A percentile compares a stretch with the other conserved stretches of the same genome.
Conservation (phyloP, 2,113 vertebrate species). For the Hystrix cristata region DNA sequence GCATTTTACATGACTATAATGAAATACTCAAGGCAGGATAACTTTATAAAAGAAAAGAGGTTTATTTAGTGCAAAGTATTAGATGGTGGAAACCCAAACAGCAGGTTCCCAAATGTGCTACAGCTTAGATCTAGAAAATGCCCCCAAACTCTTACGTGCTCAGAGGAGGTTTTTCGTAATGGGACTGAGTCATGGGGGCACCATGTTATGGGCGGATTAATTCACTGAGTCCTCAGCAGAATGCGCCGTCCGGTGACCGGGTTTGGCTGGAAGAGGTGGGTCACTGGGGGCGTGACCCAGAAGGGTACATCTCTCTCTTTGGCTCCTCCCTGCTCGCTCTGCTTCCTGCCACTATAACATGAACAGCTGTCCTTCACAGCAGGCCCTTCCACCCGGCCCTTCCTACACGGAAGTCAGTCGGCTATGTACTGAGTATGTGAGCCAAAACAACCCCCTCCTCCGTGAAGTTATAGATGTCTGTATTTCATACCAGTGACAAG, state of each 20-base stretch:
- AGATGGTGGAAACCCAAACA: background rate
- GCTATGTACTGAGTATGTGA: background rate
- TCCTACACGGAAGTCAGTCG: background rate
- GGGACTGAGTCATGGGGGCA: background rate
- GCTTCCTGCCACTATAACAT: background rate
- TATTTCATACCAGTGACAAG: background rate
- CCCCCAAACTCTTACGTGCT: background rate
- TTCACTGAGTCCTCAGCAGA: background rate
- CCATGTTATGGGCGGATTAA: background rate
- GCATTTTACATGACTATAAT: background rate
- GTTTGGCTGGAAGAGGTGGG: background rate
- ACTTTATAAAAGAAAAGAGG: background rate
- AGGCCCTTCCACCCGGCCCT: background rate
- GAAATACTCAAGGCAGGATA: background rate
- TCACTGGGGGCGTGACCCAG: background rate
- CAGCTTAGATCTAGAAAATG: background rate
- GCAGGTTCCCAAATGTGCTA: too few relatives aligned
- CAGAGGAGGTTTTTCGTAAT: background rate
- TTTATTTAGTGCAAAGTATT: background rate
- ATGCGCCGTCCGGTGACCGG: background rate
- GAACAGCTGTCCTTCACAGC: background rate
- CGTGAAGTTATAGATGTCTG: background rate
- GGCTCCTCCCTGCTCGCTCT: background rate
- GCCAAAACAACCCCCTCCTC: background rate
- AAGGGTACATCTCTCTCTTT: background rate